Conservation (phyloP, 2,888 invertebrate genomes). For the Dimorphilus gyrociliatus region DNA sequence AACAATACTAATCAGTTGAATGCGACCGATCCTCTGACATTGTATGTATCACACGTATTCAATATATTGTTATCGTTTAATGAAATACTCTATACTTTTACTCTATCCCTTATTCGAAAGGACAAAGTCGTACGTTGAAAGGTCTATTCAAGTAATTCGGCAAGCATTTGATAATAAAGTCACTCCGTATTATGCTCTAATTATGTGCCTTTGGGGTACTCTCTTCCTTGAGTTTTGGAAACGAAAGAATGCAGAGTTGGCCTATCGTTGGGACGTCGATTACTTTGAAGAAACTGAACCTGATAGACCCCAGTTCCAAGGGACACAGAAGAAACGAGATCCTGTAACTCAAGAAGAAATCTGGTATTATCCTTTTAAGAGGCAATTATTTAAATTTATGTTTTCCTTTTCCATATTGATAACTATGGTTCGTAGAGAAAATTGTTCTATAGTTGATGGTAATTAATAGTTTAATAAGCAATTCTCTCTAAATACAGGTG, state of each 20-base stretch:
- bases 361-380: constrained; percentile 32
- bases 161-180: constrained; percentile 39
- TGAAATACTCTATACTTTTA: no score
- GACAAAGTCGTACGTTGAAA: no score
- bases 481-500: no score
- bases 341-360: constrained; percentile 32
- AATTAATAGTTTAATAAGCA: no score
- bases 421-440: constrained; percentile 21
- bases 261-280: constrained; percentile 40
- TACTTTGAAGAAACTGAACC: constrained; percentile 38
- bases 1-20: background rate
- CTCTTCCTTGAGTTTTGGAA: constrained; percentile 35
- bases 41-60: no score
- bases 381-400: constrained; percentile 23
- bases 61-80: no score
- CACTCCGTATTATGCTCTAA: constrained; percentile 38
- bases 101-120: no score
- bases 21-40: no score
- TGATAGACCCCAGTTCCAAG: constrained; percentile 36
- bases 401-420: constrained; percentile 26
- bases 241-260: constrained; percentile 30
- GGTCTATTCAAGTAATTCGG: constrained; percentile 25
- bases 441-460: background rate
- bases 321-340: constrained; percentile 21
- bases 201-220: constrained; percentile 41